Evolutionary conservation across 2,797 vertebrate genomes (phyloP), one percentile per base, ranked within the genome.

Genomic region (Chromobotia macracanthus): DNA sequence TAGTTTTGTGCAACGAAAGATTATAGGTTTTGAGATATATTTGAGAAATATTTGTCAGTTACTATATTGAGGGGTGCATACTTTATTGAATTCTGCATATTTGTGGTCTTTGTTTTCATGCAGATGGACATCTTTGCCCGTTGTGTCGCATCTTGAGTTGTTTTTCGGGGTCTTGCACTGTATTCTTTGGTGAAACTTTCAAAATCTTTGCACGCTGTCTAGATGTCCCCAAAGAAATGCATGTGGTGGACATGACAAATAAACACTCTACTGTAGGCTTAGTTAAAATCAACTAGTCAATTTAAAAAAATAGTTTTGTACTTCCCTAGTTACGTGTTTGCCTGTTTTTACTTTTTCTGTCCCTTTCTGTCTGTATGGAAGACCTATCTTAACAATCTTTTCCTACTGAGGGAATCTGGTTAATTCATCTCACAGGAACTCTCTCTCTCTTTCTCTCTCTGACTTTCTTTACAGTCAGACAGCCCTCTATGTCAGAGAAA

Each of bases 261-360:
- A 0, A 31, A 31, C 31, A 46, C 44, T 13, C 11, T 11, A 46
- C 12, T 46, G 38, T 41, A 31, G 31, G 31, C 31, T 3, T 31
- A 31, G 31, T 31, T 31, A 31, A 5, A 41, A 10, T 41, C 38
- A n/a, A 28, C 28, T 28, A 28, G 28, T 28, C 4, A 28, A 28
- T 28, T 2, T 28, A 28, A 28, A 28, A n/a, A 28, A 28, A 28
- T 28, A 2, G 28, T 28, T 31, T 46, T 46, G 12, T 13, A 46
- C 12, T 11, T 46, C 44, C 44, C 44, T 46, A 46, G 1, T 46
- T 81, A 86, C 86, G 78, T 65, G 46, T 35, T 25, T 68, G 3
- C 19, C 68, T 80, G 83, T 86, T 84, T 88, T 53, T 19, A 51
- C 23, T 28, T 53, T 12, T 19, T 28, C 28, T 60, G 60, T 69